Evolutionary conservation across 2,113 vertebrate species (phyloP).

Genomic region (Myotis brandtii): DNA sequence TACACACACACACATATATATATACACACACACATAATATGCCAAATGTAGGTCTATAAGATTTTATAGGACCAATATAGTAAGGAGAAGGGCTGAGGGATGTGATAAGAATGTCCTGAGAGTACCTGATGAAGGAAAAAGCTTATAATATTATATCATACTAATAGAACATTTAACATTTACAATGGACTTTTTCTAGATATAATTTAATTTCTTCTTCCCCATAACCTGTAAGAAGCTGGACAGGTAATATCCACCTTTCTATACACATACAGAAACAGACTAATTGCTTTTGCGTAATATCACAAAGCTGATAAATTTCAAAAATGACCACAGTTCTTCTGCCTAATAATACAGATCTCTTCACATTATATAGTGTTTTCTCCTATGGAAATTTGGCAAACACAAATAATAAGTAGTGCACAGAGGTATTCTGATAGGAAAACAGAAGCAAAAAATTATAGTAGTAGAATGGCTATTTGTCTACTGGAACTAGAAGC

Average conservation of each 20-base stretch:
- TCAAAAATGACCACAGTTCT: too few relatives aligned
- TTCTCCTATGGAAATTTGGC: not conserved
- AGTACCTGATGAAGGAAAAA: not conserved
- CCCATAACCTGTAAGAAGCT: not conserved
- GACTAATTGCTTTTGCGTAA: not conserved
- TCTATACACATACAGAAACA: not conserved
- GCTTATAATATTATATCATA: not conserved
- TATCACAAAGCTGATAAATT: too few relatives aligned
- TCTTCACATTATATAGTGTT: not conserved
- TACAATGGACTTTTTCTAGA: not conserved
- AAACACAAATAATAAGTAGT: not conserved
- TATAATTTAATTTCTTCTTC: not conserved
- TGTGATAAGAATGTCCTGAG: not conserved
- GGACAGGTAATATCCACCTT: not conserved
- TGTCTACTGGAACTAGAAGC: not conserved
- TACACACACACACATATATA: not conserved
- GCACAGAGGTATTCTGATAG: not conserved
- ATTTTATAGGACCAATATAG: not conserved
- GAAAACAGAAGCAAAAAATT: not conserved
- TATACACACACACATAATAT: not conserved
- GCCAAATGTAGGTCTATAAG: fast-evolving
- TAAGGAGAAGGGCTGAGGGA: not conserved
- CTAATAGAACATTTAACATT: not conserved
- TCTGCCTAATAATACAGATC: not conserved
- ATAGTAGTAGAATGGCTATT: not conserved